phyloP scores from a whole-genome alignment of 1,140 invertebrate genomes.

The Scaptomyza montana region DNA sequence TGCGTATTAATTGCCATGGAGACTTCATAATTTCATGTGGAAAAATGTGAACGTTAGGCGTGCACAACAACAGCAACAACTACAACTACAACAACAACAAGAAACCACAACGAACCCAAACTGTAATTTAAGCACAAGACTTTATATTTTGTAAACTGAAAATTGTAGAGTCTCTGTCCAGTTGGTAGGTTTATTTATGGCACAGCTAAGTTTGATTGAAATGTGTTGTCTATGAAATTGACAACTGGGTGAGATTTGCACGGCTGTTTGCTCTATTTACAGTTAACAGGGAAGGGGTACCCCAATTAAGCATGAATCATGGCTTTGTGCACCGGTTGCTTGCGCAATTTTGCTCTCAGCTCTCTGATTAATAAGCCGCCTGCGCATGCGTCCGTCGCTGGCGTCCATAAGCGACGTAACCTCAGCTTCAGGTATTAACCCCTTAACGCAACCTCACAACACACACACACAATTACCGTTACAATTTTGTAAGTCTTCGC shows the following conservation, averaged over 20 bases:
- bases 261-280: slow-evolving; percentile 31
- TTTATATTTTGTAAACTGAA: slow-evolving; percentile 20
- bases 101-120: slow-evolving; percentile 34
- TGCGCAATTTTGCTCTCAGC: slow-evolving; percentile 23
- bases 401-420: slow-evolving; percentile 4
- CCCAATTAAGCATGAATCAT: slow-evolving; percentile 80
- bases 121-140: slow-evolving; percentile 67
- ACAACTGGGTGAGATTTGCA: slow-evolving; percentile 81
- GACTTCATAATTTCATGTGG: slow-evolving; percentile 81
- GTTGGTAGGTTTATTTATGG: slow-evolving; percentile 74
- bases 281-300: slow-evolving; percentile 2
- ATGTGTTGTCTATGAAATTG: slow-evolving; percentile 79
- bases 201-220: slow-evolving; percentile 79
- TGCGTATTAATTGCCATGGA: slow-evolving; percentile 80
- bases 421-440: slow-evolving; percentile 30
- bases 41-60: slow-evolving; percentile 78
- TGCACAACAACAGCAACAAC: slow-evolving; percentile 42
- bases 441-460: slow-evolving; percentile 17
- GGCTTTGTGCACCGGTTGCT: slow-evolving; percentile 34
- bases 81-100: slow-evolving; percentile 29
- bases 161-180: slow-evolving; percentile 60
- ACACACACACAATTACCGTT: slow-evolving; percentile 70
- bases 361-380: slow-evolving; percentile 76
- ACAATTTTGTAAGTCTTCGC: slow-evolving; percentile 19
- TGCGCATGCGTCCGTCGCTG: slow-evolving; percentile 29